Evolutionary conservation across 1,140 invertebrate genomes (phyloP).

Genomic region (Pygmarrhopalites habei): DNA sequence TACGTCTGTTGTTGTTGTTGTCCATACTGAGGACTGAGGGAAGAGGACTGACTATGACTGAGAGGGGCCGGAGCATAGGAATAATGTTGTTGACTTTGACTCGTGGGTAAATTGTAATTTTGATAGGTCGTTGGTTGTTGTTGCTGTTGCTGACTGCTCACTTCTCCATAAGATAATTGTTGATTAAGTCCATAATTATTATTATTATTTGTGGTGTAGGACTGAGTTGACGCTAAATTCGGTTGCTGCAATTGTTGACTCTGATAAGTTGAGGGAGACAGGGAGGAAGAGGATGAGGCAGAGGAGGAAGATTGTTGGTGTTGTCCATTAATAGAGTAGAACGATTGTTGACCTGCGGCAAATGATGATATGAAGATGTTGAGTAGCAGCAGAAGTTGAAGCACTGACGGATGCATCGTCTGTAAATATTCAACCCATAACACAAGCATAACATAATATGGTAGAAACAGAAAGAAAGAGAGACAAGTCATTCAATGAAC

Average conservation of each 20-base stretch:
- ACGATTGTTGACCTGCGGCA: conserved; percentile 10
- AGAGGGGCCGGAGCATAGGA: not conserved
- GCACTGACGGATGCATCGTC: conserved; percentile 12
- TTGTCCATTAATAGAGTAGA: conserved; percentile 11
- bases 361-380: not conserved
- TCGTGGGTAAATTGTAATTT: not conserved
- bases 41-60: too few species aligned
- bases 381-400: not conserved
- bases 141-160: not conserved
- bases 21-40: too few species aligned
- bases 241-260: not conserved
- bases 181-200: not conserved
- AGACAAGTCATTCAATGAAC: too few species aligned
- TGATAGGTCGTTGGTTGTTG: not conserved
- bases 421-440: conserved; percentile 6
- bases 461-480: not conserved
- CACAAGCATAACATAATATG: not conserved
- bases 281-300: not conserved
- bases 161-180: not conserved
- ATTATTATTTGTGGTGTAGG: conserved; percentile 1
- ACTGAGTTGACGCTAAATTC: not conserved
- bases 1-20: not conserved
- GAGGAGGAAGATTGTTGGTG: not conserved
- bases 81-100: not conserved
- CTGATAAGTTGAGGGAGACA: not conserved